Evolutionary conservation across 1,140 invertebrate genomes (phyloP), one percentile per base, ranked within the genome.

Genomic region (Schmidtea mediterranea): DNA sequence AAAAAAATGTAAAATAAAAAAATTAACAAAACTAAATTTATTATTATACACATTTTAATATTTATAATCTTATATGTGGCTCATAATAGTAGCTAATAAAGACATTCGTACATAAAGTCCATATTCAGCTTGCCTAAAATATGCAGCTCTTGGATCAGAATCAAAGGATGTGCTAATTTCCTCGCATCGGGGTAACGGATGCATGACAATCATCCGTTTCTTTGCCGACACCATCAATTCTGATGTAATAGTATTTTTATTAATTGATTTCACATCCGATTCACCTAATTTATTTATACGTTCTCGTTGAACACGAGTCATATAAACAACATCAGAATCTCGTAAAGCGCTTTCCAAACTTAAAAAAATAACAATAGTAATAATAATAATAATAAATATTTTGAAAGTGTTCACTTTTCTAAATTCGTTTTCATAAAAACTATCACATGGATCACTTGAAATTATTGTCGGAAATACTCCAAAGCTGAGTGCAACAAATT

Each of bases 81-180:
- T 60, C 2, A 90, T 70, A 23, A 97, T 77, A 72, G 90, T 80
- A 0, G 83, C 75, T 1, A 98, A 68, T 1, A 98, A 65, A 1
- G 90, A 86, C 92, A 98, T 98, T 36, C 92, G 73, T 2, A 97
- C 81, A 59, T 87, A 97, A 75, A 98, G 80, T 41, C 92, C 92
- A 57, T 83, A 81, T 62, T 94, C 82, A 1, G 84, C 83, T 69
- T 98, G 92, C 18, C 90, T 71, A 71, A 98, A 97, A 65, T 97
- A 98, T 0, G 87, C 90, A 1, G 90, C 89, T 43, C 90, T 66
- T 0, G 86, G 83, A 70, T 98, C 92, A 0, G 74, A 76, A 62
- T 98, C 92, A 54, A 98, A 80, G 53, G 87, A 81, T 1, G 77
- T 71, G 53, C 65, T 82, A 51, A 98, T 95, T 69, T 98, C 92